Base-by-base conservation (phyloP, 2,113 vertebrate species). In the Dicentrarchus labrax region DNA sequence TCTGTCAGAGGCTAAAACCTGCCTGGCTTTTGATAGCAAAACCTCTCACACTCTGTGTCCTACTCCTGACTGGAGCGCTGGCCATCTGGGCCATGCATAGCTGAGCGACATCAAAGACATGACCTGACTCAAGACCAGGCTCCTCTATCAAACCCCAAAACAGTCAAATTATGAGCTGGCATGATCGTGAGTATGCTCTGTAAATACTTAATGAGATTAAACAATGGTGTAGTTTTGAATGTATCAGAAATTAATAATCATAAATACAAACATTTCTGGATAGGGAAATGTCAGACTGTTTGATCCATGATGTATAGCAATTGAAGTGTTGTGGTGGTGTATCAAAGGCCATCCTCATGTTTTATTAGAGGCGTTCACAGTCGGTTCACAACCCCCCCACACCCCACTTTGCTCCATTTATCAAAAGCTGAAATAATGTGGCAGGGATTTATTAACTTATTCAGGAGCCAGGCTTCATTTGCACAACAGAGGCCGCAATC, bases 401-500 rank as follows among this genome's bases (percentile, higher is more conserved):
- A 11, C 13, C 22, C 30, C 64, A 65, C 88, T 82, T 82, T 83
- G 72, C 80, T 89, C 84, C 19, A 86, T 91, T 92, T 88, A 90
- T 92, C 86, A 93, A 91, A 94, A 91, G 83, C 89, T 84, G 82
- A 94, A 94, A 91, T 85, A 92, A 93, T 86, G 70, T 93, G 90
- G 83, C 85, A 84, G 72, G 85, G 89, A 94, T 94, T 93, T 92
- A 94, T 93, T 86, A 90, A 86, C 76, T 86, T 88, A 91, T 92
- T 93, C 91, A 86, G 80, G 70, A 92, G 83, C 87, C 87, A 86
- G 78, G 81, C 89, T 92, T 92, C 89, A 94, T 95, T 94, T 94
- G 89, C 93, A 95, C 95, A 95, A 94, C 90, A 94, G 90, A 95
- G 91, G 82, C 84, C 78, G 75, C 91, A 66, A 92, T 94, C 84